Percentiles rank a stretch among this genome's conserved stretches.
phyloP scores from a whole-genome alignment of 1,140 invertebrate genomes.

The Magallana angulata region DNA sequence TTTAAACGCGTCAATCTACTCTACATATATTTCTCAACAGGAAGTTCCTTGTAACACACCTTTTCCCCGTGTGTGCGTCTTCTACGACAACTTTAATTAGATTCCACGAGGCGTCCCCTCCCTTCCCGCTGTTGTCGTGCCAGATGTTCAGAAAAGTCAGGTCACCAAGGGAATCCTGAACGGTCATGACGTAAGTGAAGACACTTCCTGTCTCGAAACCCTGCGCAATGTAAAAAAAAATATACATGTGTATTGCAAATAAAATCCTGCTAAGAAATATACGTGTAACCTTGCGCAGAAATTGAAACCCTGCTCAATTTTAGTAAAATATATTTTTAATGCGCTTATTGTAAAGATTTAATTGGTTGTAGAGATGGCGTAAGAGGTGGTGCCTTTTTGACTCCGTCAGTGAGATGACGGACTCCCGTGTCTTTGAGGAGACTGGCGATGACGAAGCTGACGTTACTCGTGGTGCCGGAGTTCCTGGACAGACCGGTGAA shows the following conservation, averaged over 20 bases:
- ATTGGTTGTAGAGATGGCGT: too few relatives aligned
- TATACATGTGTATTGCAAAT: neutral
- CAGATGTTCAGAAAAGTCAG: conserved; percentile 73
- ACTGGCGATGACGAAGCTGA: conserved; percentile 60
- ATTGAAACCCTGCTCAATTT: too few relatives aligned
- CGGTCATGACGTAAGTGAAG: conserved; percentile 66
- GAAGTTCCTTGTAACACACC: conserved; percentile 43
- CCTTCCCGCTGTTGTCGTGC: conserved; percentile 74
- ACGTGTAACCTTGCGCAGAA: too few relatives aligned
- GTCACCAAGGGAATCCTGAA: conserved; percentile 64
- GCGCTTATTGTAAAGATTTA: too few relatives aligned
- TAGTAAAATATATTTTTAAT: too few relatives aligned
- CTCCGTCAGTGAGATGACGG: conserved; percentile 47
- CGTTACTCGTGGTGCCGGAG: conserved; percentile 59
- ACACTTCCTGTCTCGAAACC: conserved; percentile 66
- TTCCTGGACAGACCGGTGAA: conserved; percentile 60
- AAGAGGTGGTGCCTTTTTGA: conserved; percentile 9
- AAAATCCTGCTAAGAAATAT: neutral
- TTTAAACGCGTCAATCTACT: too few relatives aligned
- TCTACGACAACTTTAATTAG: conserved; percentile 77
- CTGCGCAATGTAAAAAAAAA: conserved; percentile 39
- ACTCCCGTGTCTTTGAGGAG: conserved; percentile 54
- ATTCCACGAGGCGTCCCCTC: conserved; percentile 78
- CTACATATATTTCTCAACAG: too few relatives aligned
- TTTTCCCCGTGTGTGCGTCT: conserved; percentile 78